Conservation (phyloP, 2,113 vertebrate species). For the Ictalurus furcatus region DNA sequence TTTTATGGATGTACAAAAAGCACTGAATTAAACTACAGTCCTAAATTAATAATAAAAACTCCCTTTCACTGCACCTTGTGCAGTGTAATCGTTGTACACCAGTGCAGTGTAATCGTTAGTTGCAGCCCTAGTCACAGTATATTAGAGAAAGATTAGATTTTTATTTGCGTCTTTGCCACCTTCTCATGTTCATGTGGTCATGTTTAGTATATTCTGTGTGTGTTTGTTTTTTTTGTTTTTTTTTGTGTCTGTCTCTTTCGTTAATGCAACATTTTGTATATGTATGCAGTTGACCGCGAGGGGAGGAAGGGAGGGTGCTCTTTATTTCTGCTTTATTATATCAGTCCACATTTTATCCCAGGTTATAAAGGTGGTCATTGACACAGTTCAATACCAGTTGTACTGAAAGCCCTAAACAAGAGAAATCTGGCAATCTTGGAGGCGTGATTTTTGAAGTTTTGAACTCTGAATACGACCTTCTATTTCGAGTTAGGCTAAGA, state of each 20-base stretch:
- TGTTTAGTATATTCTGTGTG: background rate
- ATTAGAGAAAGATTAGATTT: background rate
- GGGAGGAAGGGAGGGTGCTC: background rate
- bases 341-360: background rate
- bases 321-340: background rate
- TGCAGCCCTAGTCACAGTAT: background rate
- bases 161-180: background rate
- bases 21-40: too few relatives aligned
- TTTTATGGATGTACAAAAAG: too few relatives aligned
- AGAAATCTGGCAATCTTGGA: too few relatives aligned
- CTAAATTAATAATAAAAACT: too few relatives aligned
- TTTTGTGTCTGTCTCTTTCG: background rate
- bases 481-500: background rate
- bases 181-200: background rate
- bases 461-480: slow-evolving; percentile 20
- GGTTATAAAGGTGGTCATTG: background rate
- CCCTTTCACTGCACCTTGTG: too few relatives aligned
- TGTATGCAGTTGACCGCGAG: background rate
- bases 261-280: background rate
- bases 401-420: background rate
- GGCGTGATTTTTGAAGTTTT: background rate
- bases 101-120: too few relatives aligned
- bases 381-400: background rate
- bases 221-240: background rate
- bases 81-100: too few relatives aligned